phyloP scores from a whole-genome alignment of 1,140 invertebrate genomes.

The Uloborus diversus region DNA sequence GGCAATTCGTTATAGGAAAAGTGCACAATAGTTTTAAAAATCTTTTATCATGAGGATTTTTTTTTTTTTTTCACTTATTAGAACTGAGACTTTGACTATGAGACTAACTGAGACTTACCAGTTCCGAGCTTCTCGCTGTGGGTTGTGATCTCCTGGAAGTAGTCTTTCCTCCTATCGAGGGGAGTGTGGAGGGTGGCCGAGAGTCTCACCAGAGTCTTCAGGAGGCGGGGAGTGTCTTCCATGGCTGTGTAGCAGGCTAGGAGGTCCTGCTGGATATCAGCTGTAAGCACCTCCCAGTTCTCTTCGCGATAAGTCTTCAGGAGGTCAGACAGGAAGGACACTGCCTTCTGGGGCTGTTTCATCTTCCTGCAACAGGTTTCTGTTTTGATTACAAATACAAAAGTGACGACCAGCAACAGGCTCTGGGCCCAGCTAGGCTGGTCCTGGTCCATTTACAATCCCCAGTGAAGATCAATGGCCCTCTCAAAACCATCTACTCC shows the following conservation, averaged over 20 bases:
- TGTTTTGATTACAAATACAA: too few species aligned
- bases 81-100: too few species aligned
- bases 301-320: slow-evolving; percentile 86
- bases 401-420: too few species aligned
- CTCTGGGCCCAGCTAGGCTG: too few species aligned
- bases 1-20: too few species aligned
- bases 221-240: slow-evolving; percentile 74
- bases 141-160: slow-evolving; percentile 65
- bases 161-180: slow-evolving; percentile 62
- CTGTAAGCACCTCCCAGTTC: slow-evolving; percentile 82
- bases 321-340: slow-evolving; percentile 86
- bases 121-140: slow-evolving; percentile 58
- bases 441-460: too few species aligned
- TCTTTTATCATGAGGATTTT: too few species aligned
- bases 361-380: slow-evolving; percentile 69
- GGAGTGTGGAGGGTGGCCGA: slow-evolving; percentile 75
- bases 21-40: too few species aligned
- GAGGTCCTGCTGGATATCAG: slow-evolving; percentile 83
- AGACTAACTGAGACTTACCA: slow-evolving; percentile 34
- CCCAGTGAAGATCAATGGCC: too few species aligned
- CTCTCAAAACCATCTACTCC: too few species aligned
- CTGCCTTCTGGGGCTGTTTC: slow-evolving; percentile 86
- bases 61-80: too few species aligned
- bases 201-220: slow-evolving; percentile 75
- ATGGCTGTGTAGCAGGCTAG: slow-evolving; percentile 84